phyloP scores from a whole-genome alignment of 2,888 invertebrate genomes.

The Calliopum simillimum region DNA sequence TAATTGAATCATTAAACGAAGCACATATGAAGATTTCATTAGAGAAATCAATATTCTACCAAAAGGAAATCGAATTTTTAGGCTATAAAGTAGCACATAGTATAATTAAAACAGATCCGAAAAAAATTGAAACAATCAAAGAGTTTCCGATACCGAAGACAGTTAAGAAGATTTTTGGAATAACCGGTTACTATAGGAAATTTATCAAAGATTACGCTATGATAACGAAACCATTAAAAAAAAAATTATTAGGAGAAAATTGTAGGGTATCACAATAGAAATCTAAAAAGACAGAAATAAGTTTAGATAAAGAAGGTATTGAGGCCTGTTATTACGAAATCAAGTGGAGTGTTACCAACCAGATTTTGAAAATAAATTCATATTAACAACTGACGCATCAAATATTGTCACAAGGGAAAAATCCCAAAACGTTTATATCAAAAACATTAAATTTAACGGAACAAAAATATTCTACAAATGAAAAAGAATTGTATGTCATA shows the following conservation, averaged over 20 bases:
- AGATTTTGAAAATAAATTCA: too few species aligned
- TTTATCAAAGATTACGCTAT: too few species aligned
- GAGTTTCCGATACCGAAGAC: conserved; percentile 35
- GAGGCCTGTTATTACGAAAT: not conserved
- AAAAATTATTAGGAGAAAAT: too few species aligned
- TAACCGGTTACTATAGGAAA: too few species aligned
- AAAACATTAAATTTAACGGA: not conserved
- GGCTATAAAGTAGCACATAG: conserved; percentile 30
- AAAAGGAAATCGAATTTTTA: conserved; percentile 32
- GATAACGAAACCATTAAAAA: too few species aligned
- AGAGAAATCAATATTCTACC: conserved; percentile 39
- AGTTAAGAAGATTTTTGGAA: too few species aligned
- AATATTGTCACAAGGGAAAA: too few species aligned
- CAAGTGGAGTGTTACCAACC: not conserved
- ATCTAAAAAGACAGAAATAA: too few species aligned
- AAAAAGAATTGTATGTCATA: too few species aligned
- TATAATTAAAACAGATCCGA: conserved; percentile 35
- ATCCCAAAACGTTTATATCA: too few species aligned
- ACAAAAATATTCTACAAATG: not conserved
- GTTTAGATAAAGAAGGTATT: not conserved
- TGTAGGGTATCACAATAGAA: too few species aligned
- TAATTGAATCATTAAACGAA: conserved; percentile 11
- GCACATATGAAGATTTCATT: conserved; percentile 40
- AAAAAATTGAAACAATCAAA: conserved; percentile 36
- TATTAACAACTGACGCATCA: too few species aligned